Percentiles rank a stretch among this genome's conserved stretches.
Conservation (phyloP, 1,140 invertebrate genomes). For the Cataglyphis hispanica region DNA sequence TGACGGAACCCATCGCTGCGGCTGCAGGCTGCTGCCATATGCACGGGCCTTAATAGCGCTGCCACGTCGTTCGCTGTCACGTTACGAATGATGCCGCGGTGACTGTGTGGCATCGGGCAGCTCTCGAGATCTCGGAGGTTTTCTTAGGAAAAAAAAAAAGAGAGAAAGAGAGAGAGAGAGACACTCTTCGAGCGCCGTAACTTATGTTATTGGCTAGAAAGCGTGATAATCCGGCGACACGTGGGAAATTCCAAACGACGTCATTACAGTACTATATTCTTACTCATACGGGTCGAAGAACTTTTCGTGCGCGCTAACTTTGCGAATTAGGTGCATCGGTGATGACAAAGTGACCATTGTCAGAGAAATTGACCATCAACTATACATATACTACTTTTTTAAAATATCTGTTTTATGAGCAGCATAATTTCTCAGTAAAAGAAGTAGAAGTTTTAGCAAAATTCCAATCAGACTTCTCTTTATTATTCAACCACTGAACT, state of each 20-base stretch:
- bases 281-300: constrained; percentile 54
- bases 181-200: constrained; percentile 27
- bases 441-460: background rate
- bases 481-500: background rate
- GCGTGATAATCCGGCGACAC: constrained; percentile 63
- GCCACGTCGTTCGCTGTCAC: constrained; percentile 56
- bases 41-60: constrained; percentile 62
- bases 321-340: constrained; percentile 31
- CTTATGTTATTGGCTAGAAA: constrained; percentile 61
- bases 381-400: constrained; percentile 18
- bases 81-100: constrained; percentile 61
- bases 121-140: constrained; percentile 59
- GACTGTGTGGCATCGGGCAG: constrained; percentile 53
- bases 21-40: constrained; percentile 37
- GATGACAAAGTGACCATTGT: constrained; percentile 12
- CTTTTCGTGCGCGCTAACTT: constrained; percentile 54
- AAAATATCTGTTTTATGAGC: constrained; percentile 22
- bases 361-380: constrained; percentile 27
- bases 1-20: constrained; percentile 35
- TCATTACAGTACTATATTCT: constrained; percentile 66
- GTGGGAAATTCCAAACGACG: constrained; percentile 69
- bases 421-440: constrained; percentile 14
- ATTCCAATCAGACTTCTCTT: background rate
- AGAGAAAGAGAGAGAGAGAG: background rate
- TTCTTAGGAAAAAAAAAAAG: constrained; percentile 18